Conservation (phyloP, 2,797 vertebrate genomes). For the Benthosema pterotum region DNA sequence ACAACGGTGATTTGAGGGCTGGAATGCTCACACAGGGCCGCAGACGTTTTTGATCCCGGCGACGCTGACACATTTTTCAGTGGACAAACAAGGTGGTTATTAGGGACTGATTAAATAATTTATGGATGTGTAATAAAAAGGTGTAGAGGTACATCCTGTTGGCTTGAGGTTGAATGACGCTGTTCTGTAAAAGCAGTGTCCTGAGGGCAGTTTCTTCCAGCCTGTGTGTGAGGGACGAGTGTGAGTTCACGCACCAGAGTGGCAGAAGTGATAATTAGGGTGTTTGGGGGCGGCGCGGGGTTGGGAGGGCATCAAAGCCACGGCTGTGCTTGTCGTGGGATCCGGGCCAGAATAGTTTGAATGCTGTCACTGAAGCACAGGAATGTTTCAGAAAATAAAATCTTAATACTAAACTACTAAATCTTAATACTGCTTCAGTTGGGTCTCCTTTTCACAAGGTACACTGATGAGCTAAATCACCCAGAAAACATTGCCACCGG, state of each 20-base stretch:
- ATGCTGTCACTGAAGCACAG: conserved; percentile 55
- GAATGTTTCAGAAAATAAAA: conserved; percentile 46
- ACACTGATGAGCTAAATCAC: conserved; percentile 39
- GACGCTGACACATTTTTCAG: conserved; percentile 5
- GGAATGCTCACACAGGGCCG: neutral
- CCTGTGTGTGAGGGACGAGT: conserved; percentile 50
- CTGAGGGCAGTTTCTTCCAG: conserved; percentile 69
- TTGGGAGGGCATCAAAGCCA: conserved; percentile 69
- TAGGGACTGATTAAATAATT: conserved; percentile 10
- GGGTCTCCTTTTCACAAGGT: conserved; percentile 54
- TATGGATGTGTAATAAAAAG: conserved; percentile 33
- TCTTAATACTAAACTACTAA: conserved; percentile 25
- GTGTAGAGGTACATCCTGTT: conserved; percentile 48
- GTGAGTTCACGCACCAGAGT: conserved; percentile 57
- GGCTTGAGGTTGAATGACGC: conserved; percentile 54
- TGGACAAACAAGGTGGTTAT: conserved; percentile 14
- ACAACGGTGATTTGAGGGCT: neutral
- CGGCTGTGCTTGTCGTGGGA: conserved; percentile 54
- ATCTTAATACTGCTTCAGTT: conserved; percentile 15
- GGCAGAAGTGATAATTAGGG: conserved; percentile 74
- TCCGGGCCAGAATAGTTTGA: conserved; percentile 64
- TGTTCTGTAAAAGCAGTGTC: conserved; percentile 52
- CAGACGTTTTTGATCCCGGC: neutral
- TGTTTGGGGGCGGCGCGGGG: conserved; percentile 65
- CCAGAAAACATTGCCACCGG: conserved; percentile 34